A percentile compares a stretch with the other conserved stretches of the same genome.
Conservation (phyloP, 2,888 invertebrate genomes). For the Lycophotia porphyrea region DNA sequence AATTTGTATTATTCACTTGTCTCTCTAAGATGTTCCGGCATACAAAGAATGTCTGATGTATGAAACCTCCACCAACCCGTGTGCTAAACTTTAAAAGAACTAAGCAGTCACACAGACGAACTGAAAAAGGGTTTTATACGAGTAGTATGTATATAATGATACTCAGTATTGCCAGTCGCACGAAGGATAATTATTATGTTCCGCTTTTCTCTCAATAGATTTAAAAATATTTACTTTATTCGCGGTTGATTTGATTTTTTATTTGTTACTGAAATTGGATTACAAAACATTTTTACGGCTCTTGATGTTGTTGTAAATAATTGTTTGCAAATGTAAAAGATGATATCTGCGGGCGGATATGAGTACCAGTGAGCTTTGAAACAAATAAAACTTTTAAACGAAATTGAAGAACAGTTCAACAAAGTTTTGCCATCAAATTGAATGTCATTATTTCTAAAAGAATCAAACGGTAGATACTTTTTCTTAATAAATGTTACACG, state of each 20-base stretch:
- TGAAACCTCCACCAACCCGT: no score
- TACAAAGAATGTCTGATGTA: no score
- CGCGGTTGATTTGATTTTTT: not conserved
- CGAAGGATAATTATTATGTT: not conserved
- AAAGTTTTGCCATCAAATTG: no score
- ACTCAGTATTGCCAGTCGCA: no score
- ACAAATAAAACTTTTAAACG: conserved; percentile 1
- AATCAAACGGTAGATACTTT: not conserved
- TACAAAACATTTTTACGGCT: no score
- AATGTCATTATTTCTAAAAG: not conserved
- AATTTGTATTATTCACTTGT: no score
- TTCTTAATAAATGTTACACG: not conserved
- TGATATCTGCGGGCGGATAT: not conserved
- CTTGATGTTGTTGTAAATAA: no score
- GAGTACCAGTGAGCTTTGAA: not conserved
- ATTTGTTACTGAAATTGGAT: not conserved
- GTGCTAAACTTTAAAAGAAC: no score
- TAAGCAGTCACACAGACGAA: not conserved
- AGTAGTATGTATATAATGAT: no score
- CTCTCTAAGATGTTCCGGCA: no score
- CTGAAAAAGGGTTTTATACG: no score
- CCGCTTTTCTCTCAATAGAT: not conserved
- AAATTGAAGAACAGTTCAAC: not conserved
- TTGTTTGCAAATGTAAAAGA: conserved; percentile 12
- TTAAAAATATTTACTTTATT: not conserved